Evolutionary conservation across 2,797 vertebrate species (phyloP).

Genomic region (Mionectes olivaceus): DNA sequence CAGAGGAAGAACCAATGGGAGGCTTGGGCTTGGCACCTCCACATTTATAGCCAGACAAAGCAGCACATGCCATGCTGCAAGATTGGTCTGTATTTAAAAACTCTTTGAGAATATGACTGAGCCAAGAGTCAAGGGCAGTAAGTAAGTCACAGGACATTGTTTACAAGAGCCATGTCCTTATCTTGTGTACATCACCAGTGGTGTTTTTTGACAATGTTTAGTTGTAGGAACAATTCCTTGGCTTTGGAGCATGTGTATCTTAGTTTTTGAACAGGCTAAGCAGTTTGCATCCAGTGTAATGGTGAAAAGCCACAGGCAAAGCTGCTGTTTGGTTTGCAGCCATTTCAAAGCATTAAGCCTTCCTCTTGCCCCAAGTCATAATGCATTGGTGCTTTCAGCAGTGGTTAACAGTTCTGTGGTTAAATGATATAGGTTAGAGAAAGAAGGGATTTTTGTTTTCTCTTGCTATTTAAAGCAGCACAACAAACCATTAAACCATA

Average conservation of each 20-base stretch:
- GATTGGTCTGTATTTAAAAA: background rate
- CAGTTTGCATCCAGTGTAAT: background rate
- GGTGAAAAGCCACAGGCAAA: background rate
- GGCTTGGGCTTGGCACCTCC: background rate
- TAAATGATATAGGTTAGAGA: background rate
- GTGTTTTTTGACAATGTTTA: background rate
- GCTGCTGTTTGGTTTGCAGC: slow-evolving; percentile 9
- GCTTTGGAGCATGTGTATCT: background rate
- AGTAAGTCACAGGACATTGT: background rate
- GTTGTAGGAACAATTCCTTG: background rate
- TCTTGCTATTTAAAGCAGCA: slow-evolving; percentile 10
- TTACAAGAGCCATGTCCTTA: background rate
- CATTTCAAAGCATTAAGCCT: slow-evolving; percentile 16
- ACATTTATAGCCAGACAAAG: background rate
- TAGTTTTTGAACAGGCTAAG: background rate
- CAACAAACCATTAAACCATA: background rate
- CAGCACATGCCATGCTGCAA: background rate
- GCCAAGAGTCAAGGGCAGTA: background rate
- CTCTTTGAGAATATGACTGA: background rate
- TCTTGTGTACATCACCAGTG: rapidly evolving
- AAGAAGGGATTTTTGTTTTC: background rate
- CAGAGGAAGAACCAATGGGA: background rate
- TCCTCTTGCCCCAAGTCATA: background rate
- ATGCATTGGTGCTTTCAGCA: slow-evolving; percentile 9
- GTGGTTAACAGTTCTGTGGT: background rate